Percentiles rank a stretch among this genome's conserved stretches.
Conservation (phyloP, 2,797 vertebrate genomes). For the Saguinus oedipus region DNA sequence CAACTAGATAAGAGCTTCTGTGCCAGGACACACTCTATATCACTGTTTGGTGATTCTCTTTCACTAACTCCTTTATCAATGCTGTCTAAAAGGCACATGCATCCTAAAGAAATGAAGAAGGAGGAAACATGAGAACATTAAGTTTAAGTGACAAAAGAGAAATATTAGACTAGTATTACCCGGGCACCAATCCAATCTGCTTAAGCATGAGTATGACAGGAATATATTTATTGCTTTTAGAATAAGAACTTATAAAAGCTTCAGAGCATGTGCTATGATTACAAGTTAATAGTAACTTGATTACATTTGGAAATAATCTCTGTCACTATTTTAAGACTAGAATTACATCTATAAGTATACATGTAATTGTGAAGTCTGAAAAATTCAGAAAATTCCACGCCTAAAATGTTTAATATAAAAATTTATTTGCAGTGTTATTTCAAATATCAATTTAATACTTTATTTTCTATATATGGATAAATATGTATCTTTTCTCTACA, state of each 20-base stretch:
- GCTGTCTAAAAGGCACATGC: not conserved
- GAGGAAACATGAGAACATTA: not conserved
- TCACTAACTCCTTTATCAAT: not conserved
- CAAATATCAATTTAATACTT: not conserved
- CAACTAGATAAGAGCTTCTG: not conserved
- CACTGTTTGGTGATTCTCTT: not conserved
- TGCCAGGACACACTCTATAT: too few relatives aligned
- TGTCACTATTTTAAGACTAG: not conserved
- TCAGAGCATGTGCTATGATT: not conserved
- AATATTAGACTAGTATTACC: not conserved
- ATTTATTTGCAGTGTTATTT: not conserved
- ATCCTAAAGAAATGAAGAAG: not conserved
- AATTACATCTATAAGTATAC: not conserved
- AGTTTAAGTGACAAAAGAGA: not conserved
- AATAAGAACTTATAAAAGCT: not conserved
- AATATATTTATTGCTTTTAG: not conserved
- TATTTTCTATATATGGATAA: conserved; percentile 7
- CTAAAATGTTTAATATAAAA: not conserved
- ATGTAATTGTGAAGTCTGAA: not conserved
- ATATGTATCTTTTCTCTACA: not conserved
- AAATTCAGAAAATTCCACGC: not conserved
- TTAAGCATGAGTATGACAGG: not conserved
- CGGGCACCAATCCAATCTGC: not conserved
- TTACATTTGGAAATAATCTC: not conserved
- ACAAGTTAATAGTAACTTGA: not conserved